These are phyloP conservation scores for Microctenopoma steveboyesi DNA, from an alignment of 2,797 vertebrate species.

Conservation along the genomic window DNA sequence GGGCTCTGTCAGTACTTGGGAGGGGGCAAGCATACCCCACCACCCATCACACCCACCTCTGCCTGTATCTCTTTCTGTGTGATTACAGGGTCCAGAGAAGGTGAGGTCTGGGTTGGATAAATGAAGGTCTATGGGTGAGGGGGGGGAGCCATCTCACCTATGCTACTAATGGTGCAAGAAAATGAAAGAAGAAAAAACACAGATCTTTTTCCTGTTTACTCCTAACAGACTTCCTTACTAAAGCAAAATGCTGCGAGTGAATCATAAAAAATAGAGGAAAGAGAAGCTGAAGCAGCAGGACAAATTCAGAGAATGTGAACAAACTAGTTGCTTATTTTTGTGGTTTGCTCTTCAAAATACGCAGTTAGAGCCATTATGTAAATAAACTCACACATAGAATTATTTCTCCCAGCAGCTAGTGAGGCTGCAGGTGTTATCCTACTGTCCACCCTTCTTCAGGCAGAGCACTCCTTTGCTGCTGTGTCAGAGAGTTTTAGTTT, in stretches of 20 bases:
- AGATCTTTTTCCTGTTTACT: constrained; percentile 44
- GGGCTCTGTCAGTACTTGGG: constrained; percentile 59
- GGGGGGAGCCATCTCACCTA: constrained; percentile 41
- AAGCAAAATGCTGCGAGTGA: constrained; percentile 27
- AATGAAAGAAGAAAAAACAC: constrained; percentile 1
- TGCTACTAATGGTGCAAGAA: constrained; percentile 30
- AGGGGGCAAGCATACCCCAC: constrained; percentile 39
- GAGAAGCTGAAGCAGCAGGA: constrained; percentile 17
- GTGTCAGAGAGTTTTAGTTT: constrained; percentile 8
- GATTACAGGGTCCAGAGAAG: constrained; percentile 72
- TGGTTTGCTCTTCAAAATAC: not conserved
- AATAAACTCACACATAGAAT: not conserved
- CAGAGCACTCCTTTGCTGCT: constrained; percentile 6
- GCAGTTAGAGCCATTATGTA: not conserved
- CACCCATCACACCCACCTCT: not conserved
- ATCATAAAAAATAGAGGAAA: not conserved
- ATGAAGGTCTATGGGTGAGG: constrained; percentile 63
- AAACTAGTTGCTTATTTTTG: not conserved
- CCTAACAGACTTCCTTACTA: constrained; percentile 44
- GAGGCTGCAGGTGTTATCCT: not conserved
- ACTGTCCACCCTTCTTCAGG: constrained; percentile 5
- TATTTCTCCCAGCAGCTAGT: not conserved
- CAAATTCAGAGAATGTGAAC: constrained; percentile 6
- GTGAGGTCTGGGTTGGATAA: constrained; percentile 68
- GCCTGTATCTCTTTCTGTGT: constrained; percentile 22